Conservation (phyloP, 2,888 invertebrate species). For the Dolichomitus sp. region DNA sequence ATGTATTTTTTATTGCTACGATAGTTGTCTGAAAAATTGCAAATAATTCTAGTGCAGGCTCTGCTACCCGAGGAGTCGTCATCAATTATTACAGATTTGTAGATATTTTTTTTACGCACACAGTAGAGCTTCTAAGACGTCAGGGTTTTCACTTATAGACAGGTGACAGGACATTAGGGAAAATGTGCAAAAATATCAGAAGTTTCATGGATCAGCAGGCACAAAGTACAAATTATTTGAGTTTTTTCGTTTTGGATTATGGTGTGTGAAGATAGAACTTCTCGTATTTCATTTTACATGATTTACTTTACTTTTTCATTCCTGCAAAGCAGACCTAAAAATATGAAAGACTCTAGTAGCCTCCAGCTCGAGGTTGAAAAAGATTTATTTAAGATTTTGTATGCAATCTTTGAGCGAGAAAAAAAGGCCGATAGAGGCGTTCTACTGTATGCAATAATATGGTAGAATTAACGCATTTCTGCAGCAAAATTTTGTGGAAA, state of each 20-base stretch:
- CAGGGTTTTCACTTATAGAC: too few relatives aligned
- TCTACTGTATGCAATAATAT: neutral
- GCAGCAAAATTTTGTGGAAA: constrained; percentile 18
- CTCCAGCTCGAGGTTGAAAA: neutral
- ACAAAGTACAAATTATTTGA: neutral
- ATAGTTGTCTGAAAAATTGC: neutral
- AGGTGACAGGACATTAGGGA: too few relatives aligned
- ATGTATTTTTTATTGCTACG: neutral
- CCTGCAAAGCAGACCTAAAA: neutral
- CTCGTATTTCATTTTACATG: neutral
- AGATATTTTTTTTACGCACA: too few relatives aligned
- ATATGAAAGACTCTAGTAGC: neutral
- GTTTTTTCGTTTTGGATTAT: neutral
- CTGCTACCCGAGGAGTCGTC: neutral
- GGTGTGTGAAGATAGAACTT: neutral
- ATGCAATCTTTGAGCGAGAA: neutral
- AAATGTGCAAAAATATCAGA: too few relatives aligned
- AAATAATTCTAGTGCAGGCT: neutral
- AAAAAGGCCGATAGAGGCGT: neutral
- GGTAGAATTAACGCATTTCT: constrained; percentile 24
- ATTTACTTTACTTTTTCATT: neutral
- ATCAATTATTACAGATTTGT: neutral
- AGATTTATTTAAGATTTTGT: neutral
- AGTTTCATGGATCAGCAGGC: neutral
- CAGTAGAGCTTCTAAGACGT: too few relatives aligned